phyloP scores from a whole-genome alignment of 2,113 vertebrate species.

The Probosciger aterrimus region DNA sequence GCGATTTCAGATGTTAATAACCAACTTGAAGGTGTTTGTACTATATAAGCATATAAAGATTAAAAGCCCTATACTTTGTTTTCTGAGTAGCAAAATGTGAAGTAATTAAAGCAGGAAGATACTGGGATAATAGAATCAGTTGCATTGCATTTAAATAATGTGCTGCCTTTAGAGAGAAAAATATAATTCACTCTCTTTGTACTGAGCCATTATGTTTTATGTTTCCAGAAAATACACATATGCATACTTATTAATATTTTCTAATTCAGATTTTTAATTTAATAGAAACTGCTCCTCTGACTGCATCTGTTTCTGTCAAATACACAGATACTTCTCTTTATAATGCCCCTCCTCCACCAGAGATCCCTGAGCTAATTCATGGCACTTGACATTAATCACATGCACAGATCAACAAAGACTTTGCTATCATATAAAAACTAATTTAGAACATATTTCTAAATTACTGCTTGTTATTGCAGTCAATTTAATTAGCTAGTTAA shows the following conservation, averaged over 20 bases:
- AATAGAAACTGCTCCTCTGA: background rate
- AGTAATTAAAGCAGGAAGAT: background rate
- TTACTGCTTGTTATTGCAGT: slow-evolving; percentile 70
- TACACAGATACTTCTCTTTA: slow-evolving; percentile 1
- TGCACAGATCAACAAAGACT: slow-evolving; percentile 72
- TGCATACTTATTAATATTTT: background rate
- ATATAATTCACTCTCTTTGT: background rate
- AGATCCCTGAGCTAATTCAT: slow-evolving; percentile 62
- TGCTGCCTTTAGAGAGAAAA: background rate
- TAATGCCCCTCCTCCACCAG: slow-evolving; percentile 9
- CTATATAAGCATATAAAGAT: background rate
- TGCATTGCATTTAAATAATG: background rate
- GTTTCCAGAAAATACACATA: background rate
- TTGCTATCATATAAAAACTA: slow-evolving; percentile 69
- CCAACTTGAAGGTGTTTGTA: background rate
- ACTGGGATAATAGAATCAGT: background rate
- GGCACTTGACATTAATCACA: slow-evolving; percentile 72
- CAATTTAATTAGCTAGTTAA: slow-evolving; percentile 77
- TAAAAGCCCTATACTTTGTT: background rate
- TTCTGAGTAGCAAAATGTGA: background rate
- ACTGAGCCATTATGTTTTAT: background rate
- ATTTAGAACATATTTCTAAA: slow-evolving; percentile 76
- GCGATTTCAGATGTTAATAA: background rate
- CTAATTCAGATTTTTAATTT: slow-evolving; percentile 18
- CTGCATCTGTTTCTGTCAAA: slow-evolving; percentile 30